phyloP scores from a whole-genome alignment of 2,113 vertebrate genomes.

The Muntiacus muntjak region DNA sequence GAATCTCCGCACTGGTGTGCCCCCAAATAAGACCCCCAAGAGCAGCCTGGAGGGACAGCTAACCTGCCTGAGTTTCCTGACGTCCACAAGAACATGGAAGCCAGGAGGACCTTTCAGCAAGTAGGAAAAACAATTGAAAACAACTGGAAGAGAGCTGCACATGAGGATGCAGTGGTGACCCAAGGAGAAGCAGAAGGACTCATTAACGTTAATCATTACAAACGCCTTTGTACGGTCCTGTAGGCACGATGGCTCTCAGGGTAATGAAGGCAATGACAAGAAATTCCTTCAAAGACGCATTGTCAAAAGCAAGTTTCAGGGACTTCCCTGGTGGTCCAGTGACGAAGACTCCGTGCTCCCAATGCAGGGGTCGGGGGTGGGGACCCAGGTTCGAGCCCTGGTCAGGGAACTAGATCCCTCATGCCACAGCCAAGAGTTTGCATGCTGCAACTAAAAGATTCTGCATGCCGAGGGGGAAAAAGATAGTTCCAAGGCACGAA shows the following conservation, averaged over 20 bases:
- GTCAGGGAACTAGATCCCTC: background rate
- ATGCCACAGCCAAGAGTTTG: background rate
- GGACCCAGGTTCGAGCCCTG: background rate
- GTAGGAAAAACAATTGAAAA: background rate
- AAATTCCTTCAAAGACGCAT: background rate
- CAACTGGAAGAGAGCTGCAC: background rate
- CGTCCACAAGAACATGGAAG: background rate
- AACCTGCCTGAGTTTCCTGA: background rate
- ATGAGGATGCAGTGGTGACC: background rate
- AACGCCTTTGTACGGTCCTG: background rate
- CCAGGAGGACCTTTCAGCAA: background rate
- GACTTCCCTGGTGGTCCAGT: background rate
- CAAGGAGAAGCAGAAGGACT: background rate
- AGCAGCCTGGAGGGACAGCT: background rate
- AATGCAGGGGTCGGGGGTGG: background rate
- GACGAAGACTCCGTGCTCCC: background rate
- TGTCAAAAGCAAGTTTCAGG: background rate
- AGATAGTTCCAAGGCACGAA: background rate
- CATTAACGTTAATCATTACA: background rate
- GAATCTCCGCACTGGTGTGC: background rate
- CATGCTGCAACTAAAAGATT: background rate
- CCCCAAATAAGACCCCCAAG: background rate
- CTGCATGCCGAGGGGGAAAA: background rate
- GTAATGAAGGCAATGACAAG: background rate
- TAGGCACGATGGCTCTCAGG: fast-evolving